Evolutionary conservation across 2,888 invertebrate genomes (phyloP), one percentile per base, ranked within the genome.

Genomic region (Tachystola acroxantha): DNA sequence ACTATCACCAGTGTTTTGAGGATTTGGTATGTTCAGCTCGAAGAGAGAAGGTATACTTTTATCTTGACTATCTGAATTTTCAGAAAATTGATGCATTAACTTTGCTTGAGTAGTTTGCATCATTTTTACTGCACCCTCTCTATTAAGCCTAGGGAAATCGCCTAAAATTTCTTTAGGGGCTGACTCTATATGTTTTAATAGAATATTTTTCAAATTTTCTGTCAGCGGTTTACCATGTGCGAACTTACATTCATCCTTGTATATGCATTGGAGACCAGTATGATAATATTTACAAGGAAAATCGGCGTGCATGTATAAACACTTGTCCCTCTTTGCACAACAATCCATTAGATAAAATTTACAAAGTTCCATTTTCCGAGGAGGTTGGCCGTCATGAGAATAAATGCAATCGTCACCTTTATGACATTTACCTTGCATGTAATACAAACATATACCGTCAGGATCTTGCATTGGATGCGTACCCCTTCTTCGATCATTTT

Each of bases 201-300:
- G 68, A 43, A 91, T 89, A 52, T 88, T 89, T 59, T 91, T 89
- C 43, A 94, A 89, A 63, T 91, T 91, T 45, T 97, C 96, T 35
- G 90, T 91, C n/a, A 98, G 87, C 0, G 96, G 95, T 56, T 92
- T 92, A 11, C 92, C 93, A 72, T 99, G 98, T 16, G 96, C 96
- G 78, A 98, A 98, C 78, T 97, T 96, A 84, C 98, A 99, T 43
- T 93, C 92, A n/a, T 93, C 93, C 63, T 91, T 91, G 33, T 89
- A 90, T 47, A 91, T 90, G 75, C 98, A 98, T 37, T 93, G 92
- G 74, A 95, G 89, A 46, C 97, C 97, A 35, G 97, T 95, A 71
- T 99, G 98, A 79, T 93, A 97, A 85, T 94, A 98, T 88, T 98
- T 98, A 85, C 98, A 98, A 10, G 98, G 98, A 75, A 97, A 98